A percentile compares a stretch with the other conserved stretches of the same genome.
These are phyloP conservation scores for Lithophane leautieri DNA, from an alignment of 2,888 invertebrate species.

Conservation along the genomic window DNA sequence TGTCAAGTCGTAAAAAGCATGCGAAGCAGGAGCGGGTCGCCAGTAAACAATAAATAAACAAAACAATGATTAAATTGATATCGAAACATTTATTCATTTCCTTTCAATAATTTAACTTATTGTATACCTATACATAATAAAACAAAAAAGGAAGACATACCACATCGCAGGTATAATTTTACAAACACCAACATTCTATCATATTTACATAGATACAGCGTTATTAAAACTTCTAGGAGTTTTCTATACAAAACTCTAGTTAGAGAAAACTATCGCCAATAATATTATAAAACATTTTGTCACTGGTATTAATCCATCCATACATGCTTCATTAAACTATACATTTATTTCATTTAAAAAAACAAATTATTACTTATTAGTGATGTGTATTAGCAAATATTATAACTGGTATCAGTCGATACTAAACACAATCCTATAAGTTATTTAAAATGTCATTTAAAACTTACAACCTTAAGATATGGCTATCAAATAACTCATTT, in stretches of 20 bases:
- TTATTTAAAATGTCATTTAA: constrained; percentile 57
- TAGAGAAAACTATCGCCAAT: constrained; percentile 50
- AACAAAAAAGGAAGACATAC: constrained; percentile 89
- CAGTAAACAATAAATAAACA: background rate
- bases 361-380: constrained; percentile 37
- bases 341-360: constrained; percentile 28
- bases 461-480: constrained; percentile 72
- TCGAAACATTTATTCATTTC: constrained; percentile 88
- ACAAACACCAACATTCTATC: constrained; percentile 82
- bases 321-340: constrained; percentile 50
- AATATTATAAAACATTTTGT: constrained; percentile 55
- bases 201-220: constrained; percentile 86
- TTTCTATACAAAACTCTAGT: constrained; percentile 52
- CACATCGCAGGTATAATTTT: constrained; percentile 76
- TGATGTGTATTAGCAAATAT: constrained; percentile 48
- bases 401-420: constrained; percentile 51
- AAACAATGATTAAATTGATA: constrained; percentile 69
- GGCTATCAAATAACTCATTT: constrained; percentile 72
- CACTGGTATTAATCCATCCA: constrained; percentile 57
- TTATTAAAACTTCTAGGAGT: constrained; percentile 59
- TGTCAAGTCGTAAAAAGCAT: too few relatives aligned
- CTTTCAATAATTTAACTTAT: constrained; percentile 90
- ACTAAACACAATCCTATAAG: constrained; percentile 50
- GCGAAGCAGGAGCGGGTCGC: too few relatives aligned
- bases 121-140: constrained; percentile 83